Conservation (phyloP, 2,113 vertebrate species). For the Pseudolaguvia tuberculata region DNA sequence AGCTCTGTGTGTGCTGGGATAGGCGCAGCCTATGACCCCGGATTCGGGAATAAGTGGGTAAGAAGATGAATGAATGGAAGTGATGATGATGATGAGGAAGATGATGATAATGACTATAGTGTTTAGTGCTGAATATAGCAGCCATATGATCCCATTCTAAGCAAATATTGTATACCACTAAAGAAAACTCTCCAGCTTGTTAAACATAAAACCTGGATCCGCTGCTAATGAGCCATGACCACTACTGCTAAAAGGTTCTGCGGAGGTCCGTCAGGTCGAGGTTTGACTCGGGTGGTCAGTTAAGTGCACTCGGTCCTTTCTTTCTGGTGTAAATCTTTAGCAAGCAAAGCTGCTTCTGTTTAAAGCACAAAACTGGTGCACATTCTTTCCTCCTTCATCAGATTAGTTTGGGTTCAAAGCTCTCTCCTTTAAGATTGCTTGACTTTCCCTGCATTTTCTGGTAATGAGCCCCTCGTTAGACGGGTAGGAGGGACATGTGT, state of each 20-base stretch:
- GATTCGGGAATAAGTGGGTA: too few relatives aligned
- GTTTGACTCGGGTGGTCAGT: neutral
- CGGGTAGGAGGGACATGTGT: neutral
- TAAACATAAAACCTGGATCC: neutral
- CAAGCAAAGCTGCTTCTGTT: neutral
- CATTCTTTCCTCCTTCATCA: slow-evolving; percentile 18
- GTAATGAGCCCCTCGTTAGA: neutral
- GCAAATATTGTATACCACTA: too few relatives aligned
- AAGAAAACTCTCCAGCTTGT: too few relatives aligned
- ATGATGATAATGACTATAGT: too few relatives aligned
- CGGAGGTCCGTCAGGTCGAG: neutral
- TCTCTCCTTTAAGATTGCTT: neutral
- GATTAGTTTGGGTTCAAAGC: slow-evolving; percentile 7
- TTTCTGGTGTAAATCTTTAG: neutral
- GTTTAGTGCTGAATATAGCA: neutral
- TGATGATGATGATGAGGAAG: too few relatives aligned
- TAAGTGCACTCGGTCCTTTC: neutral
- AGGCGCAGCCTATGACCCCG: too few relatives aligned
- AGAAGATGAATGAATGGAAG: too few relatives aligned
- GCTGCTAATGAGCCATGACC: neutral
- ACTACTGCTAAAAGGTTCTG: neutral
- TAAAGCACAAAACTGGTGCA: neutral
- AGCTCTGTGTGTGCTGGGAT: too few relatives aligned
- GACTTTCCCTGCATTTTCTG: neutral
- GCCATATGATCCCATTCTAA: neutral